phyloP scores from a whole-genome alignment of 2,113 vertebrate species.

The Labeo catla region DNA sequence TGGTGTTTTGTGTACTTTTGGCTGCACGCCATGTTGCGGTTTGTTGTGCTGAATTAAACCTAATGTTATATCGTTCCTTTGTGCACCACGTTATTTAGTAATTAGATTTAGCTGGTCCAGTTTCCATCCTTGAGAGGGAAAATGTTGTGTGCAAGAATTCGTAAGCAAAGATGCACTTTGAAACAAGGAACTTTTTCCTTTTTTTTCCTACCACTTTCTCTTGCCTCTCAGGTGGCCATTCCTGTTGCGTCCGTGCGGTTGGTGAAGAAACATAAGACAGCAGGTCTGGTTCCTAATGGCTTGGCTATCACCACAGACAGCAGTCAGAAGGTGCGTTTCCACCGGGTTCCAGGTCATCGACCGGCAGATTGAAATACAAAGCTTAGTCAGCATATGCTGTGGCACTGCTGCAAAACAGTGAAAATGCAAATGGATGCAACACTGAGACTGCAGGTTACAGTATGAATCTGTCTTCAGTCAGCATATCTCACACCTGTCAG shows the following conservation, averaged over 20 bases:
- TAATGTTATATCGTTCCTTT: slow-evolving; percentile 7
- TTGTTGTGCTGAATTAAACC: background rate
- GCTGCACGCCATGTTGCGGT: background rate
- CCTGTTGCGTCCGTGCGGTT: slow-evolving; percentile 87
- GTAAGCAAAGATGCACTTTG: slow-evolving; percentile 57
- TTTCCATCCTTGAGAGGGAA: background rate
- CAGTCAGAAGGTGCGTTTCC: slow-evolving; percentile 85
- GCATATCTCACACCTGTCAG: background rate
- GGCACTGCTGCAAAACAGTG: slow-evolving; percentile 44
- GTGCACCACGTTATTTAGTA: slow-evolving; percentile 8
- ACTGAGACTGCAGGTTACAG: background rate
- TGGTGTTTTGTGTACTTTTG: background rate
- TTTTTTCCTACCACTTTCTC: slow-evolving; percentile 8
- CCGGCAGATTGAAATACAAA: slow-evolving; percentile 48
- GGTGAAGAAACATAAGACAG: slow-evolving; percentile 96
- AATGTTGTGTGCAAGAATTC: background rate
- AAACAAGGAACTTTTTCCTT: slow-evolving; percentile 53
- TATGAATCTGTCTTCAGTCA: background rate
- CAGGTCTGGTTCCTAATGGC: slow-evolving; percentile 91
- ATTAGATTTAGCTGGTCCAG: background rate
- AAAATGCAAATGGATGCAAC: slow-evolving; percentile 31
- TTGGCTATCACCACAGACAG: slow-evolving; percentile 91
- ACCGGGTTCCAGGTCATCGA: background rate
- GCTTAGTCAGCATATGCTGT: slow-evolving; percentile 12
- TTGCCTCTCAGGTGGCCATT: slow-evolving; percentile 83